Evolutionary conservation across 2,113 vertebrate species (phyloP), one percentile per base, ranked within the genome.

Genomic region (Hippolais icterina): DNA sequence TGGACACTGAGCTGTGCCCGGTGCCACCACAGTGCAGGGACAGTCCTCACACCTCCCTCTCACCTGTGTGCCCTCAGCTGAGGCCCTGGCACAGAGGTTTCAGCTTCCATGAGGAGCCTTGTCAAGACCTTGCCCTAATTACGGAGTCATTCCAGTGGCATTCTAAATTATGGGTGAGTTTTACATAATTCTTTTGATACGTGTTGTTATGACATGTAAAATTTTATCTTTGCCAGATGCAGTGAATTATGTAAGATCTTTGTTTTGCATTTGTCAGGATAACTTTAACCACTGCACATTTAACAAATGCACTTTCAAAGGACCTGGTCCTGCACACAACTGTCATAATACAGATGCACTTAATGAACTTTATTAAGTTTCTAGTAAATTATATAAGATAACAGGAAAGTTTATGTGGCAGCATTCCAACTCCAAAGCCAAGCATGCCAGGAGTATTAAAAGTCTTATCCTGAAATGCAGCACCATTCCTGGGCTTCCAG

Each of bases 101-200:
- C 71, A 29, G 72, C 90, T 95, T 77, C 85, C 70, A 52, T 17
- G 16, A 37, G 90, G 60, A 84, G 75, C 54, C 84, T 94, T 89
- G 91, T 74, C 63, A 71, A 96, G 86, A 83, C 95, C 83, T 87
- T 78, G 71, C 89, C 93, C 93, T 97, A 96, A 94, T 97, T 97
- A 82, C 8, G 10, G 97, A 78, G 54, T 28, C 80, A 87, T 93
- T 93, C 86, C 60, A 56, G 63, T 50, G 94, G 78, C 96, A 86
- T 86, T 96, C 91, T 94, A 97, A 97, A 97, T 97, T 76, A 87
- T 86, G 77, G 77, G 93, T 97, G 96, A 96, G 92, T 53, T 94
- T 97, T 77, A 50, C 87, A 70, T 94, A 88, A 90, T 91, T 92
- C 83, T 87, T 94, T 89, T 81, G 87, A 59, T 74, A 94, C 7